Percentiles rank a stretch among this genome's conserved stretches.
Evolutionary conservation across 2,113 vertebrate genomes (phyloP).

Genomic region (Caranx ignobilis): DNA sequence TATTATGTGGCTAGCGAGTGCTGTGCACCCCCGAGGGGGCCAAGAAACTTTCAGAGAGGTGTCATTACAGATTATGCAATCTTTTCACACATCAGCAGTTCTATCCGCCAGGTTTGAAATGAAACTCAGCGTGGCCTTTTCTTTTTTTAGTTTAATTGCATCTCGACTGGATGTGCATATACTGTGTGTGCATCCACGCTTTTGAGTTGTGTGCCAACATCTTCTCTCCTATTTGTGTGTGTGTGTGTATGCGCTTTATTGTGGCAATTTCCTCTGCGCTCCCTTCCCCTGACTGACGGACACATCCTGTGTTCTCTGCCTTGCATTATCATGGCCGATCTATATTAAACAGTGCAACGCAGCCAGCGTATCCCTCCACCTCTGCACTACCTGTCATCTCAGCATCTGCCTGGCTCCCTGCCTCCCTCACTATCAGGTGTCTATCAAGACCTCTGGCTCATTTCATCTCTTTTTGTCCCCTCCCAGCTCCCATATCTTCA

Average conservation of each 20-base stretch:
- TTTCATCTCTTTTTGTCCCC: slow-evolving; percentile 56
- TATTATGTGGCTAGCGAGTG: background rate
- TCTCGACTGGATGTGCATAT: background rate
- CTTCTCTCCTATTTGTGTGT: slow-evolving; percentile 22
- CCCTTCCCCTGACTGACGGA: slow-evolving; percentile 72
- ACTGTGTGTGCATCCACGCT: background rate
- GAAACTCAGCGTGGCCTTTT: background rate
- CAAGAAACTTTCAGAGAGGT: slow-evolving; percentile 16
- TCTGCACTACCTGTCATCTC: slow-evolving; percentile 68
- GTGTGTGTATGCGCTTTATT: slow-evolving; percentile 59
- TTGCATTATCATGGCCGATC: slow-evolving; percentile 79
- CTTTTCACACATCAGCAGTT: background rate
- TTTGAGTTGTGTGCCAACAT: background rate
- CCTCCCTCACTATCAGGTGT: slow-evolving; percentile 58
- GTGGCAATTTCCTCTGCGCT: slow-evolving; percentile 81
- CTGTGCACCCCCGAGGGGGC: background rate
- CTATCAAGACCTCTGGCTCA: slow-evolving; percentile 66
- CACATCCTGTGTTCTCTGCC: slow-evolving; percentile 74
- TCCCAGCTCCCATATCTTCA: slow-evolving; percentile 38
- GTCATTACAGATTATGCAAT: background rate
- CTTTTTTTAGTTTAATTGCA: slow-evolving; percentile 8
- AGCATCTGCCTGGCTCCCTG: slow-evolving; percentile 58
- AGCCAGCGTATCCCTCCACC: slow-evolving; percentile 56
- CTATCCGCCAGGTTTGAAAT: slow-evolving; percentile 2
- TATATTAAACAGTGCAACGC: slow-evolving; percentile 83